phyloP scores from a whole-genome alignment of 1,140 invertebrate species.

The Tetramorium parvispinum region DNA sequence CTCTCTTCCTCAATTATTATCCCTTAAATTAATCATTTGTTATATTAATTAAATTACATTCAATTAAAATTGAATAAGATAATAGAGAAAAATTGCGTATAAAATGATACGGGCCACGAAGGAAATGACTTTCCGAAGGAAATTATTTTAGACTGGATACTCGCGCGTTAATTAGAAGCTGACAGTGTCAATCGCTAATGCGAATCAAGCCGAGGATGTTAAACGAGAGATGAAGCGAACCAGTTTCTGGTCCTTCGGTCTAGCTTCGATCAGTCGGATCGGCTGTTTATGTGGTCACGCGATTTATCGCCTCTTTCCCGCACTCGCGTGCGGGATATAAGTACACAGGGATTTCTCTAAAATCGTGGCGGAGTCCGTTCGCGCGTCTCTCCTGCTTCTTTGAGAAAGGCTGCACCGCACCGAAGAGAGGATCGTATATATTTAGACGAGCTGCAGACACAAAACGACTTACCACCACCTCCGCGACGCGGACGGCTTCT shows the following conservation, averaged over 20 bases:
- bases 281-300: not conserved
- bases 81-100: not conserved
- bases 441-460: slow-evolving; percentile 81
- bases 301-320: slow-evolving; percentile 40
- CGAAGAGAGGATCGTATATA: slow-evolving; percentile 77
- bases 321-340: not conserved
- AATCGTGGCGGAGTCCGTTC: slow-evolving; percentile 37
- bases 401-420: slow-evolving; percentile 63
- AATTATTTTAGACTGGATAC: not conserved
- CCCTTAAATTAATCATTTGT: not conserved
- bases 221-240: not conserved
- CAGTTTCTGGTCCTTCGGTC: not conserved
- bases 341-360: slow-evolving; percentile 58
- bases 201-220: not conserved
- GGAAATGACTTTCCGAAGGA: not conserved
- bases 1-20: not conserved
- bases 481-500: slow-evolving; percentile 62
- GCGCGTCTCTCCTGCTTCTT: slow-evolving; percentile 22
- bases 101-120: too few relatives aligned
- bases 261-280: not conserved
- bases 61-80: not conserved
- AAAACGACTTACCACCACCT: slow-evolving; percentile 81
- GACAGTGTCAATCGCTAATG: not conserved
- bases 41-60: not conserved
- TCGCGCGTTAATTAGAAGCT: not conserved